A percentile compares a stretch with the other conserved stretches of the same genome.
phyloP scores from a whole-genome alignment of 2,113 vertebrate species.

The Eptesicus fuscus region DNA sequence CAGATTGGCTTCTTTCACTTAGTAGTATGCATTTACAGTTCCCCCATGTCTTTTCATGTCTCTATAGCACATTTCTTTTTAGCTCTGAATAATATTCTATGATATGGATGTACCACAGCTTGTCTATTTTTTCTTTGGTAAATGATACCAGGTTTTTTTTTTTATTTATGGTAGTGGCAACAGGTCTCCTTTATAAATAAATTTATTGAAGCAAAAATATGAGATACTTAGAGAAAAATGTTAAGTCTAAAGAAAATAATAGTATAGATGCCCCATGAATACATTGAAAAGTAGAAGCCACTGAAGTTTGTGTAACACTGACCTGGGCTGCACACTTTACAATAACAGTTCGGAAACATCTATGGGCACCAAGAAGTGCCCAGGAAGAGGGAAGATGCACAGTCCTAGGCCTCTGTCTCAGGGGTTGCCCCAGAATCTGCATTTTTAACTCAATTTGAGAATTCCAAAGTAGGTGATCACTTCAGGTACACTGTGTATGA shows the following conservation, averaged over 20 bases:
- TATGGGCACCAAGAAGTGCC: neutral
- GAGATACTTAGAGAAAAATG: neutral
- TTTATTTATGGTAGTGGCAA: neutral
- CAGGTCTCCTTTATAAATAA: conserved; percentile 4
- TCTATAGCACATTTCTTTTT: neutral
- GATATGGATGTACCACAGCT: neutral
- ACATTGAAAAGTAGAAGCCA: neutral
- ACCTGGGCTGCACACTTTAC: neutral
- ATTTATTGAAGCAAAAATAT: neutral
- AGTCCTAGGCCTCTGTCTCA: neutral
- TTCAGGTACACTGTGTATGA: neutral
- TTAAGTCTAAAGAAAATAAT: neutral
- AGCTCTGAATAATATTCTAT: neutral
- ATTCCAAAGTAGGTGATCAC: neutral
- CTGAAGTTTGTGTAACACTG: neutral
- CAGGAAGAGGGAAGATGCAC: neutral
- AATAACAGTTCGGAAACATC: neutral
- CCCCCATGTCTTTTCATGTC: neutral
- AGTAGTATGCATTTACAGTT: neutral
- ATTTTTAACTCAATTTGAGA: neutral
- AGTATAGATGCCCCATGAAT: neutral
- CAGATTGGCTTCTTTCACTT: neutral
- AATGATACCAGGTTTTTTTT: neutral
- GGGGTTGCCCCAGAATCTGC: neutral
- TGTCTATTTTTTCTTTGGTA: neutral